Base-by-base conservation (phyloP, 2,888 invertebrate species). In the Liodrosophila aerea region DNA sequence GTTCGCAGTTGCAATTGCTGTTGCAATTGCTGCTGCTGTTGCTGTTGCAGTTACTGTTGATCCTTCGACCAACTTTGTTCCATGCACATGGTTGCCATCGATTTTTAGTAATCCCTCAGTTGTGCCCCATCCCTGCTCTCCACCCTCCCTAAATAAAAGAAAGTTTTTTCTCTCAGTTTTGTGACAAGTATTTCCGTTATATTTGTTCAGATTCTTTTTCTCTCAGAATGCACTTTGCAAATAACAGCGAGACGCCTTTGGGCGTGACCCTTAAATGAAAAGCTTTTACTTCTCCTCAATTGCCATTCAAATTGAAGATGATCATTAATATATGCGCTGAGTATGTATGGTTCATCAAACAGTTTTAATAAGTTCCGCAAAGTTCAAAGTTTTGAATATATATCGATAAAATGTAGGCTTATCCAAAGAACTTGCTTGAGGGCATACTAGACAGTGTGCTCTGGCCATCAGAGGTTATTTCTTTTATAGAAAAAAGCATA, bases 1-100 rank as follows among this genome's bases (percentile, higher is more conserved):
- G 46, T 60, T 64, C 51, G 41, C 61, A 54, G 46, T 58, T 62
- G 47, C 41, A 54, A 60, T 52, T 62, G 34, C 62, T 34, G 30
- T 59, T 29, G 54, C 54, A 64, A 63, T 61, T 54, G 49, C 68
- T 37, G 58, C 50, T 50, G 9, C 40, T 45, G 12, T 11, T 1
- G n/a, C 22, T 22, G 29, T 16, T 46, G 12, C 57, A 31, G 0
- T 16, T 41, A 47, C 9, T 13, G 33, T 44, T 65, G 61, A 65
- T 53, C 37, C 68, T 43, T 11, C n/a, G 13, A 15, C 30, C 45
- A 66, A 54, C 43, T 67, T 54, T 60, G 29, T 30, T 18, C 27
- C 27, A 9, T 4, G 22, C 22, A 16, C 27, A 16, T 8, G 22
- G 30, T n/a, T 40, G 7, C n/a, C 13, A 41, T 47, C 30, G 41